phyloP scores from a whole-genome alignment of 2,888 invertebrate species.

The Folsomia candida region DNA sequence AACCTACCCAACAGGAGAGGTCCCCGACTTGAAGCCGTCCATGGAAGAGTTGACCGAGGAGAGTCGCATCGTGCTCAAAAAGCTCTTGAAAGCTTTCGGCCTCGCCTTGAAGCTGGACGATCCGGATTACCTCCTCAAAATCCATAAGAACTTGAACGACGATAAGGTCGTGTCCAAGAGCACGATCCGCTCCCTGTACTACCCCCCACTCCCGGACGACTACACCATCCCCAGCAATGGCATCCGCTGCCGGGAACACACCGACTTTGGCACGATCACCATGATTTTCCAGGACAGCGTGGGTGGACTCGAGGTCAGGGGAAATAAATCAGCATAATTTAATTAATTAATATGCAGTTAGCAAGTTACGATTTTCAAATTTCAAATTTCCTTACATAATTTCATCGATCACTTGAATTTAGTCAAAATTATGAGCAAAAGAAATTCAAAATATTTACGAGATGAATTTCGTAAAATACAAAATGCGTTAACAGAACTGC shows the following conservation, averaged over 20 bases:
- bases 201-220: constrained; percentile 61
- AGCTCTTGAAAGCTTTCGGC: constrained; percentile 59
- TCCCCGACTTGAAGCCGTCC: constrained; percentile 66
- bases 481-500: no score
- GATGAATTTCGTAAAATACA: no score
- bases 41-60: constrained; percentile 66
- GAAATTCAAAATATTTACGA: no score
- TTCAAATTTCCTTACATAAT: no score
- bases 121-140: constrained; percentile 40
- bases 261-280: constrained; percentile 74
- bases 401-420: no score
- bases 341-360: no score
- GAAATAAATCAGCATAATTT: no score
- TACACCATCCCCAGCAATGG: constrained; percentile 54
- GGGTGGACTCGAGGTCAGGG: constrained; percentile 70
- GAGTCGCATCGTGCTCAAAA: constrained; percentile 66
- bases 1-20: constrained; percentile 61
- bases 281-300: constrained; percentile 69
- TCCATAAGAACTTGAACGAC: constrained; percentile 35
- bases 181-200: constrained; percentile 61
- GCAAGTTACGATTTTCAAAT: no score
- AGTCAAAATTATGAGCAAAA: no score
- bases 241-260: constrained; percentile 69
- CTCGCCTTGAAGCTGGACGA: constrained; percentile 28
- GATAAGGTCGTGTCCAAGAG: constrained; percentile 33